These are phyloP conservation scores for Cantharis flavilabris DNA, from an alignment of 2,888 invertebrate species.

Conservation along the genomic window DNA sequence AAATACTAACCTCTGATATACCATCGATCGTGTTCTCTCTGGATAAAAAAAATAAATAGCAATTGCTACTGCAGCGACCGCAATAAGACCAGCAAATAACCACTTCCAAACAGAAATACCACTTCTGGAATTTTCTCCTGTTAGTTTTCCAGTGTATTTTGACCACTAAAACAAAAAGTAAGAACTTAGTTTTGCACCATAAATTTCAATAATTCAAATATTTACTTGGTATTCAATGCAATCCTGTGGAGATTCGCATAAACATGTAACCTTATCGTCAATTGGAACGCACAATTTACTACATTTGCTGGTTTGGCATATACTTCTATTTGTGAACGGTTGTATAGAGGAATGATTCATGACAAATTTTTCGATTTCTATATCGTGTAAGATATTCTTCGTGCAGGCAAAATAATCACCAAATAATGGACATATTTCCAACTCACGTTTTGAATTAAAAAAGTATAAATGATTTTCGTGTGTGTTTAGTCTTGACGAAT, in stretches of 20 bases:
- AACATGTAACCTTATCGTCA: conserved; percentile 57
- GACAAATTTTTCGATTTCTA: conserved; percentile 58
- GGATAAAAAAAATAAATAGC: neutral
- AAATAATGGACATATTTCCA: conserved; percentile 65
- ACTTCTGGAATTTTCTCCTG: neutral
- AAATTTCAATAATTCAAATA: neutral
- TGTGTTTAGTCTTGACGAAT: conserved; percentile 69
- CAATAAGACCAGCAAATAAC: neutral
- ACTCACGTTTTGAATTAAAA: conserved; percentile 60
- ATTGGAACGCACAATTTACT: conserved; percentile 65
- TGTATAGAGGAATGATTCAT: conserved; percentile 63
- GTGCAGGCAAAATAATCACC: conserved; percentile 58
- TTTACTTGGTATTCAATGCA: neutral
- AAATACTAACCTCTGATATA: neutral
- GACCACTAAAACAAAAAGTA: neutral
- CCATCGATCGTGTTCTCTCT: neutral
- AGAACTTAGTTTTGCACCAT: neutral
- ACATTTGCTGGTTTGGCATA: conserved; percentile 61
- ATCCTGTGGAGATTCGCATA: conserved; percentile 54
- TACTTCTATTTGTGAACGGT: conserved; percentile 55
- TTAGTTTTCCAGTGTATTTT: neutral
- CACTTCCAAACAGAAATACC: neutral
- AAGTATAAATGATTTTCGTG: conserved; percentile 81
- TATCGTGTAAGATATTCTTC: conserved; percentile 54
- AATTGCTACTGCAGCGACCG: neutral